Conservation (phyloP, 2,113 vertebrate species). For the Ammodramus savannarum region DNA sequence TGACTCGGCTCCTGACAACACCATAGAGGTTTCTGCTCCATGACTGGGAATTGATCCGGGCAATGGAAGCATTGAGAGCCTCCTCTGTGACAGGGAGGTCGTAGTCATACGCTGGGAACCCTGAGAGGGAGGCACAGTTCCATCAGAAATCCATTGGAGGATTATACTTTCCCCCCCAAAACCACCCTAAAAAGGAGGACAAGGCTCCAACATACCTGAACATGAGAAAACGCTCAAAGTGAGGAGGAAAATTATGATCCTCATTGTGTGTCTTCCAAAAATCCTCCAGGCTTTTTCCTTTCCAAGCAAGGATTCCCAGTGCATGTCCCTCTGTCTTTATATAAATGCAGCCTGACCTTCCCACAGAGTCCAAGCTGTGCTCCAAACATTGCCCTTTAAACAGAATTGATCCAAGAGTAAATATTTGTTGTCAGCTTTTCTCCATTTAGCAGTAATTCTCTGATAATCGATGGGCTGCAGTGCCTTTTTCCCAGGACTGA, state of each 20-base stretch:
- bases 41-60: conserved; percentile 53
- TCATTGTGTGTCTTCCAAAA: background rate
- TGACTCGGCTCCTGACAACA: conserved; percentile 22
- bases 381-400: conserved; percentile 1
- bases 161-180: background rate
- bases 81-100: conserved; percentile 2
- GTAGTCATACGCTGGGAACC: conserved; percentile 62
- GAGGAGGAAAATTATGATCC: background rate
- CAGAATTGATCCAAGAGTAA: conserved; percentile 38
- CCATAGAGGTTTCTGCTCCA: conserved; percentile 53
- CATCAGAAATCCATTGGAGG: background rate
- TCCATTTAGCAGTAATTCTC: background rate
- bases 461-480: background rate
- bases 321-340: background rate
- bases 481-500: background rate
- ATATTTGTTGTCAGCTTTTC: conserved; percentile 44
- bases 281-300: background rate
- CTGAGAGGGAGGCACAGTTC: background rate
- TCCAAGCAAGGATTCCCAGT: background rate
- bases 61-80: conserved; percentile 62
- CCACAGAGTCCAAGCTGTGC: background rate
- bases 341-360: background rate
- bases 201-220: conserved; percentile 22
- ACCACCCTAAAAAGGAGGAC: background rate
- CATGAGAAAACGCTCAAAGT: background rate